These are phyloP conservation scores for Phymatocera aterrima DNA, from an alignment of 2,888 invertebrate genomes.

Conservation along the genomic window DNA sequence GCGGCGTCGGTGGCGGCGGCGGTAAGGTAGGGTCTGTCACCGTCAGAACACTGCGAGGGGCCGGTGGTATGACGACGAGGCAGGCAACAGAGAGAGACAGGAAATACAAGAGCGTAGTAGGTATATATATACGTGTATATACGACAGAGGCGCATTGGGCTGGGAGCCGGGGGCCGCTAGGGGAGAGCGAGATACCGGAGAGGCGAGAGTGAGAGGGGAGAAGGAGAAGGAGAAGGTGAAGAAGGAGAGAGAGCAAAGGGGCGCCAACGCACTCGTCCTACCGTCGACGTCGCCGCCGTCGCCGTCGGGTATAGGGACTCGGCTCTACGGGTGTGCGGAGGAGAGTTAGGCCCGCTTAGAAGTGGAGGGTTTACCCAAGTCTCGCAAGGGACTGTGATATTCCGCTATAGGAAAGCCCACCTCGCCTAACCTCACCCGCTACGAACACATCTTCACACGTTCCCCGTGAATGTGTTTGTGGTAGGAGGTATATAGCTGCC, in stretches of 20 bases:
- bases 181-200: constrained; percentile 59
- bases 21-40: constrained; percentile 72
- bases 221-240: constrained; percentile 45
- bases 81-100: constrained; percentile 72
- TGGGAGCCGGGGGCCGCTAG: constrained; percentile 73
- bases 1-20: constrained; percentile 55
- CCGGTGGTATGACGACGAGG: constrained; percentile 75
- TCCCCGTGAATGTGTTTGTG: neutral
- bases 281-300: constrained; percentile 41
- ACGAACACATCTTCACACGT: constrained; percentile 18
- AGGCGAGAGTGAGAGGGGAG: constrained; percentile 48
- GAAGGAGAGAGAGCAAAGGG: constrained; percentile 60
- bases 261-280: constrained; percentile 60
- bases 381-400: constrained; percentile 39
- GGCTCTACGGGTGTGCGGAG: constrained; percentile 64
- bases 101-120: constrained; percentile 73
- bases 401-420: constrained; percentile 37
- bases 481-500: neutral
- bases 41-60: constrained; percentile 74
- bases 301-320: constrained; percentile 67
- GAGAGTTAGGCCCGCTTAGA: constrained; percentile 60
- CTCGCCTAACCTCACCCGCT: constrained; percentile 15
- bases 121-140: constrained; percentile 74
- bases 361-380: constrained; percentile 56
- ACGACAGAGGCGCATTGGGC: constrained; percentile 74